phyloP scores from a whole-genome alignment of 2,888 invertebrate genomes.

The Tipula helvola region DNA sequence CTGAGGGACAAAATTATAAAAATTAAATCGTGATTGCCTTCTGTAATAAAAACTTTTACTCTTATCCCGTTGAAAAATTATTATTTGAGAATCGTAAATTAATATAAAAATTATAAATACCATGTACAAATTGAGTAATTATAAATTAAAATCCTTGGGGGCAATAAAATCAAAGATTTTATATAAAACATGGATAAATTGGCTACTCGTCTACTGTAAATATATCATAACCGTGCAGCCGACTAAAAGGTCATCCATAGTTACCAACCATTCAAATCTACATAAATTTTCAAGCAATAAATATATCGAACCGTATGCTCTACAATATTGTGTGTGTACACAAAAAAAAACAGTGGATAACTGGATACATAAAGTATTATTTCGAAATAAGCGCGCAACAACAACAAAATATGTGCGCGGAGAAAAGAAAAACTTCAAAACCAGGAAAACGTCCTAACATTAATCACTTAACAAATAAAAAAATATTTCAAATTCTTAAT shows the following conservation, averaged over 20 bases:
- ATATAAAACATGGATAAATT: background rate
- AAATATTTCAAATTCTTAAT: background rate
- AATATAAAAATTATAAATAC: background rate
- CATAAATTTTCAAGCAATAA: background rate
- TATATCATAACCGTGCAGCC: background rate
- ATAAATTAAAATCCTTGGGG: background rate
- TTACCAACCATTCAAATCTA: background rate
- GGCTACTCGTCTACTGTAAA: background rate
- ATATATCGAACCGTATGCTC: slow-evolving; percentile 4
- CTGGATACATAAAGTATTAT: background rate
- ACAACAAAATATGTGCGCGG: background rate
- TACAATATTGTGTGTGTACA: background rate
- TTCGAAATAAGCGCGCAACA: background rate
- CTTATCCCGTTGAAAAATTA: background rate
- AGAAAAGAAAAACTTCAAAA: background rate
- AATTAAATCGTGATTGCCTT: background rate
- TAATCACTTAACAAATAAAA: background rate
- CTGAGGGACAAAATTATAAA: background rate
- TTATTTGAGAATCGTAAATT: background rate
- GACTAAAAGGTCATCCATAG: background rate
- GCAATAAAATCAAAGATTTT: background rate
- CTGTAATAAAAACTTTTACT: background rate
- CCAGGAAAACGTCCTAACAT: background rate
- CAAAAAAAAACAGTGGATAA: background rate
- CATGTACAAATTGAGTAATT: background rate